These are phyloP conservation scores for Octodon degus DNA, from an alignment of 2,113 vertebrate species.

Conservation along the genomic window DNA sequence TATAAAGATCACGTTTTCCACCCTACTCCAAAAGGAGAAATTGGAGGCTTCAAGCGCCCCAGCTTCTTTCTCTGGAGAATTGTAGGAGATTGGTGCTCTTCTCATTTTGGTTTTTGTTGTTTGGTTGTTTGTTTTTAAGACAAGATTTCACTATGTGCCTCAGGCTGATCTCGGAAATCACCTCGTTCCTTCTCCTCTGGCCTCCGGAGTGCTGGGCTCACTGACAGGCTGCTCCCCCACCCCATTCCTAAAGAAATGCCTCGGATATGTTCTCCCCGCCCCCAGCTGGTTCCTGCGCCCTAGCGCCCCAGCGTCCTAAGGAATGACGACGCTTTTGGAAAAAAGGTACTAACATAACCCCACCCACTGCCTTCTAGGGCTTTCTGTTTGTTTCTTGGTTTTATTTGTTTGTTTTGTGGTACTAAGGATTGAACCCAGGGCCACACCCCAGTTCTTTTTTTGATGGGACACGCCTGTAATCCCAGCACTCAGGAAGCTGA, in stretches of 20 bases:
- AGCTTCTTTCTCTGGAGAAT: background rate
- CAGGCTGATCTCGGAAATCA: background rate
- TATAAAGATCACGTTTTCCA: background rate
- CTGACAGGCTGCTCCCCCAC: background rate
- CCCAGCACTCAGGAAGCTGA: background rate
- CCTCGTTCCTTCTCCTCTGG: background rate
- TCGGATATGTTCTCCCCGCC: background rate
- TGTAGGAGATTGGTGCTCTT: background rate
- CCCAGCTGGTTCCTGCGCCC: background rate
- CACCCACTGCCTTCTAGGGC: background rate
- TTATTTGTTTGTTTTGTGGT: background rate
- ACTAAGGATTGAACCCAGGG: background rate
- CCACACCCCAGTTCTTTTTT: background rate
- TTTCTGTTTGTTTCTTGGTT: background rate
- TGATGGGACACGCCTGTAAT: background rate
- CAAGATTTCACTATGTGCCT: background rate
- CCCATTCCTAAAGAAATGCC: background rate
- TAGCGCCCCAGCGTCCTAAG: background rate
- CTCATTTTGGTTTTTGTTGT: background rate
- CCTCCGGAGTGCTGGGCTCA: background rate
- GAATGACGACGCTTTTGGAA: background rate
- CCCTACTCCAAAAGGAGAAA: background rate
- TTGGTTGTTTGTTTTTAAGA: background rate
- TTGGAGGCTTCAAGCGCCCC: background rate
- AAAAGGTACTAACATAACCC: background rate